Evolutionary conservation across 2,797 vertebrate species (phyloP).

Genomic region (Acrossocheilus wenchowensis): DNA sequence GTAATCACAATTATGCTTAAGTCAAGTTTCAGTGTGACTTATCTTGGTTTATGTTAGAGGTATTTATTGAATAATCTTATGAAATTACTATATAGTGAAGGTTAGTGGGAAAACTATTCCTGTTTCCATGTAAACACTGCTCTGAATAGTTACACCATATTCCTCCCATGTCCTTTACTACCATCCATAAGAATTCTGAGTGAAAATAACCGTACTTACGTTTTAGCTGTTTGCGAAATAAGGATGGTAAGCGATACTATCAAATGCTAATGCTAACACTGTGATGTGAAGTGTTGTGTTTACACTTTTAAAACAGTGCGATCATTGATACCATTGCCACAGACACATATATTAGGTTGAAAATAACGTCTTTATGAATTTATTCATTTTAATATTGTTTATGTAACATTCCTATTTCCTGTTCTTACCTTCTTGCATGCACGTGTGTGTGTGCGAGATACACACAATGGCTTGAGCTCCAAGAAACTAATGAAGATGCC

Average conservation of each 20-base stretch:
- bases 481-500: constrained; percentile 76
- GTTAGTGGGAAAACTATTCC: background rate
- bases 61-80: background rate
- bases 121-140: background rate
- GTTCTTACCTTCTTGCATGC: background rate
- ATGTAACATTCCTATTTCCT: background rate
- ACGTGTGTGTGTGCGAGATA: constrained; percentile 23
- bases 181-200: background rate
- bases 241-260: background rate
- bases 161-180: background rate
- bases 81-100: background rate
- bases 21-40: background rate
- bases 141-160: background rate
- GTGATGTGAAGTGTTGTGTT: background rate
- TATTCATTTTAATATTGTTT: background rate
- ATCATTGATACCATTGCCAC: background rate
- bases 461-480: constrained; percentile 66
- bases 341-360: background rate
- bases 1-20: background rate
- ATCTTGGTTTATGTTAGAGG: background rate
- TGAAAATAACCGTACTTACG: background rate
- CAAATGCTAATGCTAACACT: background rate
- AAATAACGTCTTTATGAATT: background rate
- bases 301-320: background rate
- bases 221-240: background rate